Evolutionary conservation across 2,797 vertebrate genomes (phyloP).

Genomic region (Coregonus ussuriensis): DNA sequence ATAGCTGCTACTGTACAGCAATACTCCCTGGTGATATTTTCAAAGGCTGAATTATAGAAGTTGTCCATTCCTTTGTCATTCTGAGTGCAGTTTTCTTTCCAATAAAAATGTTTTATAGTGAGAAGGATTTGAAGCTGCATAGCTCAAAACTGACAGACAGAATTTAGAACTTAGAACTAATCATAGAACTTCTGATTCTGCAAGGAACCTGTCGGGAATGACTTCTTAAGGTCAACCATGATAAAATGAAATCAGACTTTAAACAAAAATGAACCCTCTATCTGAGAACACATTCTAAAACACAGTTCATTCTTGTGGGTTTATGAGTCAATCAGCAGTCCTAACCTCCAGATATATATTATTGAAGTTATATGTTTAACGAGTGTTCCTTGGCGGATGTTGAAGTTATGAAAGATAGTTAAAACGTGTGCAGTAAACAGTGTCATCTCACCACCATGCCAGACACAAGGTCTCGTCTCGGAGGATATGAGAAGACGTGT

Average conservation of each 20-base stretch:
- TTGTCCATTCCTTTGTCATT: slow-evolving; percentile 32
- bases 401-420: slow-evolving; percentile 65
- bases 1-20: slow-evolving; percentile 64
- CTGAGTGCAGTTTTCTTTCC: not conserved
- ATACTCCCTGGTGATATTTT: slow-evolving; percentile 31
- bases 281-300: not conserved
- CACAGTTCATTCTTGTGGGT: slow-evolving; percentile 2
- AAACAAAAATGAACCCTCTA: slow-evolving; percentile 9
- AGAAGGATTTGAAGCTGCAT: not conserved
- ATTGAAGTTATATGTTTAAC: slow-evolving; percentile 63
- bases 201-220: not conserved
- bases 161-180: not conserved
- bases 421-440: slow-evolving; percentile 67
- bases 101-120: not conserved
- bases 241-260: not conserved
- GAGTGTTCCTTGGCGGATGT: slow-evolving; percentile 53
- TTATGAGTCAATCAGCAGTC: slow-evolving; percentile 24
- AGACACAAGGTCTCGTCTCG: slow-evolving; percentile 53
- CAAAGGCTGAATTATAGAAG: slow-evolving; percentile 44
- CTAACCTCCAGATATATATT: slow-evolving; percentile 45
- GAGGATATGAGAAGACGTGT: slow-evolving; percentile 39
- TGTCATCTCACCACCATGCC: slow-evolving; percentile 47
- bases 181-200: slow-evolving; percentile 9
- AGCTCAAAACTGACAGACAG: not conserved
- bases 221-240: not conserved